A percentile compares a stretch with the other conserved stretches of the same genome.
These are phyloP conservation scores for Eudyptes chrysolophus DNA, from an alignment of 2,113 vertebrate species.

Conservation along the genomic window DNA sequence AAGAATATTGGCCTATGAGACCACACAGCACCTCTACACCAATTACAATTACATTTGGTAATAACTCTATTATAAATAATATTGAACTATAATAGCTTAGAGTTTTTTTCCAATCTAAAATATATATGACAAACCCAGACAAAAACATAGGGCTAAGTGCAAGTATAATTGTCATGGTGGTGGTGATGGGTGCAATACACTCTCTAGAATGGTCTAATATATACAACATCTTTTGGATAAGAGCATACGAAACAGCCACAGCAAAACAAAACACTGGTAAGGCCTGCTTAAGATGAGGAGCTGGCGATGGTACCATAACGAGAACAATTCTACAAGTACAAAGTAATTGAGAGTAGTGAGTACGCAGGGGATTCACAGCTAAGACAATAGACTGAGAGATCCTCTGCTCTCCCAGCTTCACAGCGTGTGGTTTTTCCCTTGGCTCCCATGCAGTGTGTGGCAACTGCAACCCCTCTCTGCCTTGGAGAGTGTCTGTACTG, in stretches of 20 bases:
- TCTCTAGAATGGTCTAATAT: background rate
- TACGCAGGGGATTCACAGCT: fast-evolving
- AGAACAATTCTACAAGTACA: background rate
- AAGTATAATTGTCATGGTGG: background rate
- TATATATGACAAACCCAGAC: background rate
- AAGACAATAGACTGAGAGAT: background rate
- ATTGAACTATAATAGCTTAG: background rate
- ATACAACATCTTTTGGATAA: background rate
- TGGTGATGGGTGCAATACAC: background rate
- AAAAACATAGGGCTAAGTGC: background rate
- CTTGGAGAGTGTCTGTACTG: background rate
- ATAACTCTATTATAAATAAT: background rate
- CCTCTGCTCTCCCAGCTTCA: background rate
- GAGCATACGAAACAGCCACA: background rate
- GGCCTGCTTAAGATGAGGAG: background rate
- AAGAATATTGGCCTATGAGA: background rate
- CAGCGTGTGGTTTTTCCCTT: background rate
- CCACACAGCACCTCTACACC: background rate
- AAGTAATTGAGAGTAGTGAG: background rate
- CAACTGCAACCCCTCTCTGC: fast-evolving
- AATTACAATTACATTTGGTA: background rate
- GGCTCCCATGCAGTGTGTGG: fast-evolving
- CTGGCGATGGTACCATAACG: background rate
- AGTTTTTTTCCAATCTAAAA: background rate
- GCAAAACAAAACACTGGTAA: background rate